phyloP scores from a whole-genome alignment of 2,888 invertebrate species.

The Tinea semifulvella region DNA sequence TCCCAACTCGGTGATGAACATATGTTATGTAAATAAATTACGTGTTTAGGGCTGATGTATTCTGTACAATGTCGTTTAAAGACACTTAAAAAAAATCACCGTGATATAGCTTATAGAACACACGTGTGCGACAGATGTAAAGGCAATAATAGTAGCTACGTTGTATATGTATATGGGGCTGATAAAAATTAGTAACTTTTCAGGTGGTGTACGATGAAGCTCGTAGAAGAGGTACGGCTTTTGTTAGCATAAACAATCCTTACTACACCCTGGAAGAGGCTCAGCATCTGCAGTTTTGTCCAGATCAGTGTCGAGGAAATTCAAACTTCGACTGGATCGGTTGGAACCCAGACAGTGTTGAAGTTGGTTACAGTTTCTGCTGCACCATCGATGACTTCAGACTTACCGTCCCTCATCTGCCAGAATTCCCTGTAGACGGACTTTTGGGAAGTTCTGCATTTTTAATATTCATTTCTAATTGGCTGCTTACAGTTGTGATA shows the following conservation, averaged over 20 bases:
- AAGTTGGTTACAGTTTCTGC: constrained; percentile 7
- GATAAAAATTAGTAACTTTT: not conserved
- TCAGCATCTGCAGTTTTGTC: constrained; percentile 7
- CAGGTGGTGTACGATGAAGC: constrained; percentile 14
- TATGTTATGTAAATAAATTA: too few species aligned
- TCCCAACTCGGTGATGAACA: too few species aligned
- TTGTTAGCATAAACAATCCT: constrained; percentile 12
- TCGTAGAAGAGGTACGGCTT: constrained; percentile 7
- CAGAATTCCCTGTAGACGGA: not conserved
- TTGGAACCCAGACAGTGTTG: constrained; percentile 6
- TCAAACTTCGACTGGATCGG: constrained; percentile 4
- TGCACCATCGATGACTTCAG: constrained; percentile 10
- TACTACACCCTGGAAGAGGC: constrained; percentile 11
- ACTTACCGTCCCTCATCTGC: not conserved
- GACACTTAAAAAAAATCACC: too few species aligned
- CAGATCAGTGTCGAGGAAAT: constrained; percentile 10
- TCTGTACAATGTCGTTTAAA: too few species aligned
- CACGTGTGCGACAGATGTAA: too few species aligned
- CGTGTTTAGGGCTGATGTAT: too few species aligned
- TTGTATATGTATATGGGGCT: not conserved
- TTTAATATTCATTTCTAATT: not conserved
- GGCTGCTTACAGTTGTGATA: not conserved
- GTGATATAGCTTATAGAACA: too few species aligned
- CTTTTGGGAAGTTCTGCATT: not conserved
- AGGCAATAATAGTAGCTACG: too few species aligned